A percentile compares a stretch with the other conserved stretches of the same genome.
phyloP scores from a whole-genome alignment of 2,113 vertebrate species.

The Mellivora capensis region DNA sequence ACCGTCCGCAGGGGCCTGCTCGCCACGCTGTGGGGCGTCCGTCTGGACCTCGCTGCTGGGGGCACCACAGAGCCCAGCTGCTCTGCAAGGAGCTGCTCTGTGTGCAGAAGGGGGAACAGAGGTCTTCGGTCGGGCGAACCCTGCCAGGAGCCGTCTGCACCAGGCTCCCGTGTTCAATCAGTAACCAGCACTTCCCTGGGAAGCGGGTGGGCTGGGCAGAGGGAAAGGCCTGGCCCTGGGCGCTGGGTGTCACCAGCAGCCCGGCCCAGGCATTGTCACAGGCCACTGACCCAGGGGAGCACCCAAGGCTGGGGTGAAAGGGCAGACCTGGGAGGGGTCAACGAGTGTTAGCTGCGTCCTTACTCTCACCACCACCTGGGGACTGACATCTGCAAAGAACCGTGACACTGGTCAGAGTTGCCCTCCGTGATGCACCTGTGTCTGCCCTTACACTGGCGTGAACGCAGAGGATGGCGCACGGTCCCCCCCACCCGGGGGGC shows the following conservation, averaged over 20 bases:
- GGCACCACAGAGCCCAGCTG: fast-evolving
- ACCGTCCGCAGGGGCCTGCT: not conserved
- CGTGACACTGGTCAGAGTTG: fast-evolving
- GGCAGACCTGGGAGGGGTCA: not conserved
- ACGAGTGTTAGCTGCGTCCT: fast-evolving
- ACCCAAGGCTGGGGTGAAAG: not conserved
- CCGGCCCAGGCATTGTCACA: not conserved
- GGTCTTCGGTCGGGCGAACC: slow-evolving; percentile 6
- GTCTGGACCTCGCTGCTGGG: not conserved
- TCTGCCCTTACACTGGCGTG: not conserved
- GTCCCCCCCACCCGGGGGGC: not conserved
- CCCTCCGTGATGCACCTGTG: too few relatives aligned
- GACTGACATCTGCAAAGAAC: not conserved
- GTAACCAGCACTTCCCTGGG: not conserved
- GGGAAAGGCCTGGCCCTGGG: fast-evolving
- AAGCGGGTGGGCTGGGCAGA: not conserved
- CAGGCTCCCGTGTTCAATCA: slow-evolving; percentile 16
- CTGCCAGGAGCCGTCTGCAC: not conserved
- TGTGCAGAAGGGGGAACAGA: not conserved
- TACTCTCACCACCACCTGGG: too few relatives aligned
- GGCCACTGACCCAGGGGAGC: not conserved
- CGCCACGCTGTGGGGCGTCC: fast-evolving
- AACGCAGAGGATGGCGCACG: fast-evolving
- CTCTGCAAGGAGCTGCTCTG: not conserved
- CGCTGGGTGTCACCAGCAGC: not conserved